These are phyloP conservation scores for Huso huso DNA, from an alignment of 2,797 vertebrate species.

Conservation along the genomic window DNA sequence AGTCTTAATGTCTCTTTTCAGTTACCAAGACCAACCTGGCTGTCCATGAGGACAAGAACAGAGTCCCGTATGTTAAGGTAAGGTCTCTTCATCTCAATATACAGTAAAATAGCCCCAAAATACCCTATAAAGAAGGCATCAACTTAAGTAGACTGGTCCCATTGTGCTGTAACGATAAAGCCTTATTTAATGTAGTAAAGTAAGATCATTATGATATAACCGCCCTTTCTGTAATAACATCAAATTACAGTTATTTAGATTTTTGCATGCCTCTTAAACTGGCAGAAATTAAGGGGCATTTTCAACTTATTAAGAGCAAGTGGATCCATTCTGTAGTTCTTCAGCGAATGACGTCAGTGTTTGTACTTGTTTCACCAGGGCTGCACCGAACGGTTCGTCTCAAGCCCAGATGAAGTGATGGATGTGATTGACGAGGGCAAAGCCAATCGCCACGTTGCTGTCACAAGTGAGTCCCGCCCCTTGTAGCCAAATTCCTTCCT, in stretches of 20 bases:
- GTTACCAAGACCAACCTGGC: constrained; percentile 91
- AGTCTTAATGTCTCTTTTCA: constrained; percentile 30
- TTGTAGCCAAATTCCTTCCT: neutral
- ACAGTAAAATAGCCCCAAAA: too few relatives aligned
- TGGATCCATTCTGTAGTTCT: neutral
- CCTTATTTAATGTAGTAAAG: neutral
- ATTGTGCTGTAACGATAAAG: neutral
- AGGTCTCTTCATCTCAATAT: constrained; percentile 15
- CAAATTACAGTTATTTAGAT: too few relatives aligned
- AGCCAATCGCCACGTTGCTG: constrained; percentile 84
- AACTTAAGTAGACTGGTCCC: too few relatives aligned
- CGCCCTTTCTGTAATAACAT: too few relatives aligned
- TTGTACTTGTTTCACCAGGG: constrained; percentile 53
- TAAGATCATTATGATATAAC: neutral
- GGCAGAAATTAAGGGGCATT: neutral
- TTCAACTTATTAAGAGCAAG: neutral
- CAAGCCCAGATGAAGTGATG: constrained; percentile 89
- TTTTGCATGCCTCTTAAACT: neutral
- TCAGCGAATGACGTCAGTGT: neutral
- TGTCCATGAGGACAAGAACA: constrained; percentile 89
- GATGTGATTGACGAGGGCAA: constrained; percentile 93
- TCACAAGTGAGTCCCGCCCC: constrained; percentile 76
- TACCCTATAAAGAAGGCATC: too few relatives aligned
- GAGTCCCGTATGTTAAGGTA: constrained; percentile 92
- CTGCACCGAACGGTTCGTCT: constrained; percentile 90